A percentile compares a stretch with the other conserved stretches of the same genome.
phyloP scores from a whole-genome alignment of 1,140 invertebrate species.

The Ceratosolen solmsi region DNA sequence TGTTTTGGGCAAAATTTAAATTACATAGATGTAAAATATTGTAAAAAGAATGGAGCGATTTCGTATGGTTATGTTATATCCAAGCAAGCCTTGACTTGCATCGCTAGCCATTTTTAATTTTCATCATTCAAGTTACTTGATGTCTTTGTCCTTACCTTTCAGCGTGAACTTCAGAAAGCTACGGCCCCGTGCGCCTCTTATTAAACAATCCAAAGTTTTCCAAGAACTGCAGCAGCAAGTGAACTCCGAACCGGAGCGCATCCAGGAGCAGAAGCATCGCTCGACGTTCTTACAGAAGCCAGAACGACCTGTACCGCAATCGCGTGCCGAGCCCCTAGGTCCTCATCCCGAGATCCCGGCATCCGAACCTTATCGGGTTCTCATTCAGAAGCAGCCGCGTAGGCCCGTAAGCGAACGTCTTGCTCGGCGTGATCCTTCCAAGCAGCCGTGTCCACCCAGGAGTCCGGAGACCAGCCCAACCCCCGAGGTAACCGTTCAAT shows the following conservation, averaged over 20 bases:
- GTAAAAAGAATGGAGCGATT: too few species aligned
- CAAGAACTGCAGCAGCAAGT: conserved; percentile 76
- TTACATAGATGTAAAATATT: too few species aligned
- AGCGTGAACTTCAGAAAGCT: conserved; percentile 81
- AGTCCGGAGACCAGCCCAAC: not conserved
- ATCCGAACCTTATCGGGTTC: conserved; percentile 67
- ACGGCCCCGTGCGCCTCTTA: conserved; percentile 76
- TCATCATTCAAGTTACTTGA: too few species aligned
- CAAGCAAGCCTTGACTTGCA: too few species aligned
- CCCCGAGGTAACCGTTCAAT: not conserved
- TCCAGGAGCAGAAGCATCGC: conserved; percentile 76
- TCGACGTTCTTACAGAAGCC: conserved; percentile 84
- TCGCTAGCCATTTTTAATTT: too few species aligned
- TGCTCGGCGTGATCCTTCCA: conserved; percentile 63
- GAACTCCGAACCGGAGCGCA: conserved; percentile 70
- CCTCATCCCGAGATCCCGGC: conserved; percentile 56
- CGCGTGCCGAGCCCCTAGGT: conserved; percentile 61
- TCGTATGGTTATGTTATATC: too few species aligned
- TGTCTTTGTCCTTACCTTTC: conserved; percentile 21
- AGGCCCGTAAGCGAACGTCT: conserved; percentile 67
- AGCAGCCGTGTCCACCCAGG: conserved; percentile 25
- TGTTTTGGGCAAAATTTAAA: too few species aligned
- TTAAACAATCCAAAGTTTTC: conserved; percentile 81
- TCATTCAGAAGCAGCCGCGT: conserved; percentile 73
- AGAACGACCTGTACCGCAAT: conserved; percentile 76